phyloP scores from a whole-genome alignment of 2,113 vertebrate species.

The Pristiophorus japonicus region DNA sequence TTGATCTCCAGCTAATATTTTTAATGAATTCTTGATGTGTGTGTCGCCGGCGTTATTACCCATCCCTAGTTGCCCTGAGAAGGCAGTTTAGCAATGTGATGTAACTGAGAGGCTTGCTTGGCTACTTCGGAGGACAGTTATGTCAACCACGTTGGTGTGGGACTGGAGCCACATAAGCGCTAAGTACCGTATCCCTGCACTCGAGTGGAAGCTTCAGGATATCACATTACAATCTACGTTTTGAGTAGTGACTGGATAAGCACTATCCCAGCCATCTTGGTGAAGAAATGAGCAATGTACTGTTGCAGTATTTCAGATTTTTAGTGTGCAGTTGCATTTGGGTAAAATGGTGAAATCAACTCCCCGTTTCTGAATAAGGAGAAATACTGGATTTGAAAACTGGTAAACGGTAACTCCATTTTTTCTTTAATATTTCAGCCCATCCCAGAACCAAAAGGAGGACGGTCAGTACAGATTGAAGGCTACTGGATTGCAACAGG shows the following conservation, averaged over 20 bases:
- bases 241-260: not conserved
- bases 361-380: not conserved
- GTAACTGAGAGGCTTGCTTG: not conserved
- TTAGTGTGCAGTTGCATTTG: not conserved
- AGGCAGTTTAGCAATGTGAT: not conserved
- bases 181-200: not conserved
- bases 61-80: not conserved
- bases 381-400: not conserved
- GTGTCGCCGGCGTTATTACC: not conserved
- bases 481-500: constrained; percentile 90
- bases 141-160: not conserved
- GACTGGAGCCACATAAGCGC: not conserved
- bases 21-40: not conserved
- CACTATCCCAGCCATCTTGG: not conserved
- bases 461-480: constrained; percentile 69
- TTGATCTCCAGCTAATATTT: not conserved
- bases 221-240: not conserved
- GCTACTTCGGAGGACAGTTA: not conserved
- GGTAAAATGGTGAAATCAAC: not conserved
- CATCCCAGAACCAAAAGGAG: constrained; percentile 73
- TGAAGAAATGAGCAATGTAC: not conserved
- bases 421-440: constrained; percentile 58
- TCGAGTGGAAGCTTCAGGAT: not conserved
- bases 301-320: not conserved
- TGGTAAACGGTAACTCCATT: not conserved